Percentiles rank a stretch among this genome's conserved stretches.
phyloP scores from a whole-genome alignment of 2,113 vertebrate genomes.

The Corythaeola cristata region DNA sequence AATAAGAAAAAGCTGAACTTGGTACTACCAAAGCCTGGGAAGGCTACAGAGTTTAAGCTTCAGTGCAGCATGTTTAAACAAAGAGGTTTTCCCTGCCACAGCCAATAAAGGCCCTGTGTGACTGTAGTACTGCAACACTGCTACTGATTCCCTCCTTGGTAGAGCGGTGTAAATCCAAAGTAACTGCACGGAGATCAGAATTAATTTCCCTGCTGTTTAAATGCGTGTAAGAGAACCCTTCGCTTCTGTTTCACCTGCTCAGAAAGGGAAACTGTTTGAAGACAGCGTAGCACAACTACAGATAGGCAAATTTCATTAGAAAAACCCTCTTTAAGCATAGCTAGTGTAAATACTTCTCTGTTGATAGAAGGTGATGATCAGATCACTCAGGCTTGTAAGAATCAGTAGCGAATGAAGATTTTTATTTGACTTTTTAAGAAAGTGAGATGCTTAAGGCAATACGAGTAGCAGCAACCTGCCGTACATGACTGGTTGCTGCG shows the following conservation, averaged over 20 bases:
- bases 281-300: background rate
- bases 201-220: background rate
- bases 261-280: background rate
- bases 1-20: background rate
- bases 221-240: background rate
- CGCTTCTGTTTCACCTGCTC: background rate
- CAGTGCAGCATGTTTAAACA: background rate
- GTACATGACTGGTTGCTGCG: background rate
- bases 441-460: background rate
- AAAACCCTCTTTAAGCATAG: background rate
- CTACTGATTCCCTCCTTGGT: background rate
- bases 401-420: background rate
- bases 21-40: background rate
- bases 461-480: background rate
- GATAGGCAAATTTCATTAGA: background rate
- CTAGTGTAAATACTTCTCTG: background rate
- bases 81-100: background rate
- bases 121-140: background rate
- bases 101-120: background rate
- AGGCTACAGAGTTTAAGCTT: background rate
- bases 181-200: background rate
- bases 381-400: background rate
- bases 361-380: background rate
- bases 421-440: background rate
- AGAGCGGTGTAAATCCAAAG: background rate